Percentiles rank a stretch among this genome's conserved stretches.
Conservation (phyloP, 2,113 vertebrate genomes). For the Oreocharis arfaki region DNA sequence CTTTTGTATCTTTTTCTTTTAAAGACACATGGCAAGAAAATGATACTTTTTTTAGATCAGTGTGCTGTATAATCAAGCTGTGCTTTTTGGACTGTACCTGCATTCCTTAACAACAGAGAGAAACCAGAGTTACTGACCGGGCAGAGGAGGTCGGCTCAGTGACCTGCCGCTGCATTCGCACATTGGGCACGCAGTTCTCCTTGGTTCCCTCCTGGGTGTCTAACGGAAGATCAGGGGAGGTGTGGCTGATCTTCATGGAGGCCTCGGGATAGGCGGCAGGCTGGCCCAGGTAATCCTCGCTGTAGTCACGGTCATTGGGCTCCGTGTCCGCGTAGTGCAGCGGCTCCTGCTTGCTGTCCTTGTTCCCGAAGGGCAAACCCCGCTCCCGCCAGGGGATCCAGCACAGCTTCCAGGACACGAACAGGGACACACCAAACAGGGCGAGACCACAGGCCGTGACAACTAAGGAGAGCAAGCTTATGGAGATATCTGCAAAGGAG, state of each 20-base stretch:
- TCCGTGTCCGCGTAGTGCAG: constrained; percentile 88
- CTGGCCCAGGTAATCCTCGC: constrained; percentile 84
- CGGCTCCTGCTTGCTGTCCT: constrained; percentile 87
- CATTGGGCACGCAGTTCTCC: constrained; percentile 84
- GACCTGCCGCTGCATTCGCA: constrained; percentile 87
- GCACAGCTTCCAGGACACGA: constrained; percentile 98
- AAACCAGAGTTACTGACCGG: constrained; percentile 73
- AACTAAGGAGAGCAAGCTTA: constrained; percentile 93
- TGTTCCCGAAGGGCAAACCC: constrained; percentile 80
- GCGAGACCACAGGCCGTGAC: constrained; percentile 97
- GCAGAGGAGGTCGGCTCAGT: constrained; percentile 87
- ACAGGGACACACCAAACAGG: constrained; percentile 94
- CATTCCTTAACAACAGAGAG: neutral
- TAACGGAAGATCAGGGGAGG: constrained; percentile 91
- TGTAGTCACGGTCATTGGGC: constrained; percentile 81
- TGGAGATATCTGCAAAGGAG: constrained; percentile 86
- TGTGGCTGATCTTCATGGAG: constrained; percentile 98
- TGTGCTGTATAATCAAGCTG: neutral
- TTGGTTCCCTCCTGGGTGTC: constrained; percentile 77
- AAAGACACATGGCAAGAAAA: neutral
- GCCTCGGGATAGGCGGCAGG: constrained; percentile 83
- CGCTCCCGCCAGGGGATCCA: constrained; percentile 98
- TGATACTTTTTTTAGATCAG: neutral
- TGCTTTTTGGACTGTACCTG: neutral
- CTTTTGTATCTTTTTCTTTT: neutral